phyloP scores from a whole-genome alignment of 2,113 vertebrate species.

The Lutjanus erythropterus region DNA sequence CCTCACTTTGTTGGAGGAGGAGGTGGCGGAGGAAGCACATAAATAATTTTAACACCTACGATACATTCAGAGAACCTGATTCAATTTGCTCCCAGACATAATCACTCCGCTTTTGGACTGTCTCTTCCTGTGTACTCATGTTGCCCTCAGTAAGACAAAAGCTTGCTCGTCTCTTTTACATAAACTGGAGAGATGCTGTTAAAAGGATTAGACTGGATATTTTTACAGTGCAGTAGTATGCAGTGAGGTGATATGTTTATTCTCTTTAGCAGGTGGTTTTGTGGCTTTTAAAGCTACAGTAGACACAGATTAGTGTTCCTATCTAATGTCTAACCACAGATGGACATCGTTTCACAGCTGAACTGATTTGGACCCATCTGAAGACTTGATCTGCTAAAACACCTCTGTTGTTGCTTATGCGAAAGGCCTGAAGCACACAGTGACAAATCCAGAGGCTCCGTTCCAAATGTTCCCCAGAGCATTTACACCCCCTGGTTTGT shows the following conservation, averaged over 20 bases:
- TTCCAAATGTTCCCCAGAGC: not conserved
- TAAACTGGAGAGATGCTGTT: not conserved
- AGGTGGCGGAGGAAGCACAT: not conserved
- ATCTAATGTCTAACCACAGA: not conserved
- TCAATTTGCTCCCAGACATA: not conserved
- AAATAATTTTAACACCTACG: conserved; percentile 13
- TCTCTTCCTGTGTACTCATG: conserved; percentile 16
- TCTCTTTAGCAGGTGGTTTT: not conserved
- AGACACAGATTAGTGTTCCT: not conserved
- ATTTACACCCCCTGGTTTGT: not conserved
- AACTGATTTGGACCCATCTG: not conserved
- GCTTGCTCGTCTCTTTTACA: not conserved
- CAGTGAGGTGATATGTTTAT: conserved; percentile 9
- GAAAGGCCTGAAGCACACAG: conserved; percentile 1
- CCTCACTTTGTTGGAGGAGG: not conserved
- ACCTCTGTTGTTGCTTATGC: not conserved
- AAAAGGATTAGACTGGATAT: conserved; percentile 16
- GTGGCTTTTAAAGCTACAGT: not conserved
- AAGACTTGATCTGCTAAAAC: conserved; percentile 24
- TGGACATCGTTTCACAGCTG: conserved; percentile 1
- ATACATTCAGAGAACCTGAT: conserved; percentile 10
- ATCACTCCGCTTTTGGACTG: conserved; percentile 14
- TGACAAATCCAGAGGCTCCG: conserved; percentile 23
- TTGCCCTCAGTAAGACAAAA: conserved; percentile 9
- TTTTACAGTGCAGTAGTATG: not conserved